phyloP scores from a whole-genome alignment of 2,797 vertebrate species.

The Coccyzus lansbergi region DNA sequence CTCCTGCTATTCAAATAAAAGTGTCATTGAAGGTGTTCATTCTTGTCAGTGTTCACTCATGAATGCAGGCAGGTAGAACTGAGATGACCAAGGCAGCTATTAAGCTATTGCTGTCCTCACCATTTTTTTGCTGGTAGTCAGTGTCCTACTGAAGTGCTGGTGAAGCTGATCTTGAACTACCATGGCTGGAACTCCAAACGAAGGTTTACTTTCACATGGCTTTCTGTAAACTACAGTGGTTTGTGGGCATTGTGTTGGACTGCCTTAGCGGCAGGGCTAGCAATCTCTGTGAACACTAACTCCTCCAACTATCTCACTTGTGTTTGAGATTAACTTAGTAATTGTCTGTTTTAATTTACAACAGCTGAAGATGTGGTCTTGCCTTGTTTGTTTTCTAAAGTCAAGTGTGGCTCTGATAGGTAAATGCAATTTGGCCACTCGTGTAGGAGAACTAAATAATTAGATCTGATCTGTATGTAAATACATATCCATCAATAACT shows the following conservation, averaged over 20 bases:
- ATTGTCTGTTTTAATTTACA: neutral
- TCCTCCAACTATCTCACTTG: neutral
- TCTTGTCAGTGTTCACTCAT: neutral
- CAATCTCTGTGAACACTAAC: neutral
- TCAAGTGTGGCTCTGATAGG: neutral
- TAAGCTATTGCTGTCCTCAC: neutral
- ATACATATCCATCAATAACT: slow-evolving; percentile 25
- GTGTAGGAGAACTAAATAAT: neutral
- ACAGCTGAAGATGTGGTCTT: slow-evolving; percentile 11
- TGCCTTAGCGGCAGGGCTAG: neutral
- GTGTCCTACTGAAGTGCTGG: neutral
- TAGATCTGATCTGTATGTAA: neutral
- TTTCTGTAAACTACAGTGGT: neutral
- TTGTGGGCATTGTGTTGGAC: neutral
- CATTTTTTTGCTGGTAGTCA: neutral
- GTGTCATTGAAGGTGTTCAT: neutral
- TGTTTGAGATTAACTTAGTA: neutral
- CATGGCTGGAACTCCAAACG: neutral
- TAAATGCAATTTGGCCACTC: neutral
- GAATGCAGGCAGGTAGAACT: neutral
- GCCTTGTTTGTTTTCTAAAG: neutral
- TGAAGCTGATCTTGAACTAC: neutral
- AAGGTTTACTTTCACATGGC: neutral
- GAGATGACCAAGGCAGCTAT: neutral
- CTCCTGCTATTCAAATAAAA: neutral